These are phyloP conservation scores for Timema podura DNA, from an alignment of 2,888 invertebrate genomes.

Conservation along the genomic window DNA sequence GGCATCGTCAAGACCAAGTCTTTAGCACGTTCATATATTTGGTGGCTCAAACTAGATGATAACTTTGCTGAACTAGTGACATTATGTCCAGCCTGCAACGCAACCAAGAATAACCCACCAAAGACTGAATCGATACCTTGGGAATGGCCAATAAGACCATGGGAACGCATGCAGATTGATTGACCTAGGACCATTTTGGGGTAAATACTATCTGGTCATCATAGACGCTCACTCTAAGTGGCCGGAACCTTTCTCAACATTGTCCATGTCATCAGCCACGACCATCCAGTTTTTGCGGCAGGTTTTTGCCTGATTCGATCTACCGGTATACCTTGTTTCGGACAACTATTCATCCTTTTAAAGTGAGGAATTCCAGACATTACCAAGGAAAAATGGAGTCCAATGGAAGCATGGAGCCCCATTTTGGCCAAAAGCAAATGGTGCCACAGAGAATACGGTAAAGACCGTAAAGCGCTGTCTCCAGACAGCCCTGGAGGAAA, in stretches of 20 bases:
- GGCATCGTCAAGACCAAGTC: conserved; percentile 1
- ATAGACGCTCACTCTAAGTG: conserved; percentile 9
- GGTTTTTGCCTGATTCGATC: not conserved
- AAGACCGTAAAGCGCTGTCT: not conserved
- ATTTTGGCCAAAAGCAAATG: not conserved
- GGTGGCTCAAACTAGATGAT: not conserved
- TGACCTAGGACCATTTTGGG: not conserved
- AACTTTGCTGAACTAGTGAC: not conserved
- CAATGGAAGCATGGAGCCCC: not conserved
- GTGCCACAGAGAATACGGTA: not conserved
- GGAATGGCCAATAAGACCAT: not conserved
- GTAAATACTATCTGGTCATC: not conserved
- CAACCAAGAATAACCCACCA: not conserved
- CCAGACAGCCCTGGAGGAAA: not conserved
- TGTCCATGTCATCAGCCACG: not conserved
- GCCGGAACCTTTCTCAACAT: not conserved
- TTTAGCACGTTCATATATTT: not conserved
- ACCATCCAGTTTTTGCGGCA: not conserved
- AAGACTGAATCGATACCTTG: not conserved
- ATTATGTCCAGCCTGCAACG: not conserved
- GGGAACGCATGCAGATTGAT: not conserved
- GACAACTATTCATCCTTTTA: not conserved
- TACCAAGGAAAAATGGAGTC: not conserved
- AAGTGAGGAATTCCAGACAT: not conserved
- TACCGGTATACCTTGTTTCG: not conserved